Base-by-base conservation (phyloP, 2,888 invertebrate species). In the Thera britannica region DNA sequence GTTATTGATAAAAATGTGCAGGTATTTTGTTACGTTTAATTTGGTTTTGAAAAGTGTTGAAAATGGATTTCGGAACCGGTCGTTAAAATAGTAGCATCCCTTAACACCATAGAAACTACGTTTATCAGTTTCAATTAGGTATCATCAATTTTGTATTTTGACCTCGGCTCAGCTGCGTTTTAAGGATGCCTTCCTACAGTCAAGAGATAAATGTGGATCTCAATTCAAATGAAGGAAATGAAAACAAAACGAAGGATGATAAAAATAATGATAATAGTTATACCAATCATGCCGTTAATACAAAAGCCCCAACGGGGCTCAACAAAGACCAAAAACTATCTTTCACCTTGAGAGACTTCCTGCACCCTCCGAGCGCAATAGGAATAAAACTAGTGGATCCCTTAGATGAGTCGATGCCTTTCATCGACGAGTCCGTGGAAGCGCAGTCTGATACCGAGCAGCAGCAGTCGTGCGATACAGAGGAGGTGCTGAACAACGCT, bases 141-240 rank as follows among this genome's bases (percentile, higher is more conserved):
- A 48, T 12, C 23, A 44, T 46, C 46, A 58, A 44, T 7, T 62
- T 52, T 52, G 5, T 3, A 3, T 52, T 35, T 3, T 3, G 44
- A 36, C n/a, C 51, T 9, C 36, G 41, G 57, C 7, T 46, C 3
- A 11, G n/a, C 23, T 59, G 36, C 23, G 9, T 1, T 51, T 80
- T 73, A 77, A 74, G 88, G 75, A 93, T 93, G 93, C 93, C 93
- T 81, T 92, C 93, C 46, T 85, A 79, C 72, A 92, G 85, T 78
- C 91, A 90, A 80, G 89, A 92, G 77, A 87, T 91, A 71, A 91
- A 92, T 63, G 87, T 90, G 72, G 92, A 92, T 79, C 78, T 91
- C 59, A 89, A 87, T 83, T 87, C 87, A 56, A 89, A 87, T 75
- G 89, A 89, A 75, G 87, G 84, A 71, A 84, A 83, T 77, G 77